phyloP scores from a whole-genome alignment of 2,113 vertebrate genomes.

The Odontesthes bonariensis region DNA sequence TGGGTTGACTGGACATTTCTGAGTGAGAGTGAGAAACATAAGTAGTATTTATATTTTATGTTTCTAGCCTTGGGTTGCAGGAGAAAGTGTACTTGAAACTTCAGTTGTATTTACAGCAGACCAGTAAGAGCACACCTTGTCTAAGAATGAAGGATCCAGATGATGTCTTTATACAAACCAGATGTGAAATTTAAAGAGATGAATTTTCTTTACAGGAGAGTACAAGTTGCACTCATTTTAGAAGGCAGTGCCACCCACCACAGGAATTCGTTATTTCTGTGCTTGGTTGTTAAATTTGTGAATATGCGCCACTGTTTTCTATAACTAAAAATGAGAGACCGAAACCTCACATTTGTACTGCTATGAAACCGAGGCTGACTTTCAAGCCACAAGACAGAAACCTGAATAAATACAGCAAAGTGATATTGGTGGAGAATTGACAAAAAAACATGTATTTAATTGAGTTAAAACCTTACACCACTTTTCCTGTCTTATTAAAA shows the following conservation, averaged over 20 bases:
- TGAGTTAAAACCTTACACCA: background rate
- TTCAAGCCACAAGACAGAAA: slow-evolving; percentile 4
- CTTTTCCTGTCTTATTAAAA: background rate
- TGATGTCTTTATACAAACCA: slow-evolving; percentile 44
- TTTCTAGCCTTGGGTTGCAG: slow-evolving; percentile 44
- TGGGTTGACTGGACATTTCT: slow-evolving; percentile 34
- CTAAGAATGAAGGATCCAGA: slow-evolving; percentile 36
- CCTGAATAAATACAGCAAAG: slow-evolving; percentile 1
- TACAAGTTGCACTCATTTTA: slow-evolving; percentile 22
- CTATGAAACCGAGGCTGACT: slow-evolving; percentile 4
- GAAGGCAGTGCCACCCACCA: slow-evolving; percentile 47
- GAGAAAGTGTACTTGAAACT: slow-evolving; percentile 48
- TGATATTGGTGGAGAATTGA: background rate
- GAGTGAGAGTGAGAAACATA: slow-evolving; percentile 19
- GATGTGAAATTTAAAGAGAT: slow-evolving; percentile 32
- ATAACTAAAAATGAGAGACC: slow-evolving; percentile 18
- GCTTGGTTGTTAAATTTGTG: slow-evolving; percentile 41
- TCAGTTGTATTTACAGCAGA: slow-evolving; percentile 16
- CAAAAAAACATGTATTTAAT: background rate
- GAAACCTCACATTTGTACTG: slow-evolving; percentile 22
- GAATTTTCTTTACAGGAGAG: slow-evolving; percentile 29
- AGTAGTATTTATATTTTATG: slow-evolving; percentile 59
- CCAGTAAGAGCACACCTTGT: slow-evolving; percentile 36
- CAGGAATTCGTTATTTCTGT: slow-evolving; percentile 49
- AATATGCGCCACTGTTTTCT: slow-evolving; percentile 33